Evolutionary conservation across 2,888 invertebrate genomes (phyloP).

Genomic region (Mayetiola destructor): DNA sequence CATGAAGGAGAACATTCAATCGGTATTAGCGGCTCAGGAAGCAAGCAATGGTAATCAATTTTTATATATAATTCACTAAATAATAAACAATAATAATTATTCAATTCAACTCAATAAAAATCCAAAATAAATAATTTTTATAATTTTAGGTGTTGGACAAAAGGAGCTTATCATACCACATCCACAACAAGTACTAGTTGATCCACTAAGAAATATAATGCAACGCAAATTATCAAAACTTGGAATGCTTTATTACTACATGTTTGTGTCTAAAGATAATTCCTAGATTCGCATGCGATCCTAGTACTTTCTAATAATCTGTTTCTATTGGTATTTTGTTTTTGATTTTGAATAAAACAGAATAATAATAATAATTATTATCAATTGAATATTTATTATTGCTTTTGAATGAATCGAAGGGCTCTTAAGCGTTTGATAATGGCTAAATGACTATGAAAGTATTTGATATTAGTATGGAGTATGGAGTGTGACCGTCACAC

Average conservation of each 20-base stretch:
- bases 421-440: no score
- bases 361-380: no score
- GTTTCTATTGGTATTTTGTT: no score
- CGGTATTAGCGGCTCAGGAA: conserved; percentile 61
- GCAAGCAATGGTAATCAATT: conserved; percentile 41
- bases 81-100: not conserved
- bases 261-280: no score
- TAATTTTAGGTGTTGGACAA: conserved; percentile 1
- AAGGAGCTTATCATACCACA: conserved; percentile 57
- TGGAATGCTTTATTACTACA: conserved; percentile 61
- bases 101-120: not conserved
- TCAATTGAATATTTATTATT: no score
- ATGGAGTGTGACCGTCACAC: no score
- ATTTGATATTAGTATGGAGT: no score
- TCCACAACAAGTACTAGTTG: conserved; percentile 61
- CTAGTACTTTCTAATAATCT: no score
- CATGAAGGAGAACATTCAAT: conserved; percentile 75
- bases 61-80: not conserved
- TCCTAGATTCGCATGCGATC: no score
- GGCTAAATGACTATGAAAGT: no score
- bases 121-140: not conserved
- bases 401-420: no score
- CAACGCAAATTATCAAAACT: conserved; percentile 62
- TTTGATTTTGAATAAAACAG: no score
- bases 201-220: conserved; percentile 62